phyloP scores from a whole-genome alignment of 35 echinoderm and acorn worm genomes.

The Heliocidaris tuberculata region DNA sequence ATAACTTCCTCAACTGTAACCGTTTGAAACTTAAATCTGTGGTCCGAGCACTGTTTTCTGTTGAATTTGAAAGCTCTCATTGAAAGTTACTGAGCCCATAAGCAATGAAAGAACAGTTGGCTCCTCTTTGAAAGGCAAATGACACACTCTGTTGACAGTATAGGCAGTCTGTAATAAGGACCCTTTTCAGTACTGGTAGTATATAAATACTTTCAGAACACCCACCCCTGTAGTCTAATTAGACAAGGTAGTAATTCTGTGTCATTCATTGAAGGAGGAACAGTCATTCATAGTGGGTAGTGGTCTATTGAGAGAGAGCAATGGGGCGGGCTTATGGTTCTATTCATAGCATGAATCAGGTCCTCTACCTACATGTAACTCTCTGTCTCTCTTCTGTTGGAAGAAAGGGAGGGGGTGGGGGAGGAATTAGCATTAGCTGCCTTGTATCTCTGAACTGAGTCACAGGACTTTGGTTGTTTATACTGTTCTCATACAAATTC shows the following conservation, averaged over 20 bases:
- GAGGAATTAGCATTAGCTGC: neutral
- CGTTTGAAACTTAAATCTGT: neutral
- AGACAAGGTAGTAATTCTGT: neutral
- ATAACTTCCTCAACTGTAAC: neutral
- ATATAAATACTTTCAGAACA: neutral
- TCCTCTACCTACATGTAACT: neutral
- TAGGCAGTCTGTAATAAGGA: neutral
- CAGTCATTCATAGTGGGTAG: neutral
- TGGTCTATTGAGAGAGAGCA: neutral
- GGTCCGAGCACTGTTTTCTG: neutral
- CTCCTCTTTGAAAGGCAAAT: neutral
- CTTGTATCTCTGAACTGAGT: neutral
- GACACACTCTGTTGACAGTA: conserved; percentile 8
- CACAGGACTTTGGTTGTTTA: neutral
- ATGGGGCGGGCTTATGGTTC: neutral
- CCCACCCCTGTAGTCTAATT: neutral
- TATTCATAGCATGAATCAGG: neutral
- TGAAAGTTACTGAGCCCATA: neutral
- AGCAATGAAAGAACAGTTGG: neutral
- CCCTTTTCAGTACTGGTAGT: neutral
- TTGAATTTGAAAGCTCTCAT: neutral
- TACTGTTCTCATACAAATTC: too few relatives aligned
- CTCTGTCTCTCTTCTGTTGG: neutral
- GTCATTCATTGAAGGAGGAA: neutral
- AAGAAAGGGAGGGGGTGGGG: neutral